These are phyloP conservation scores for Nestor notabilis DNA, from an alignment of 2,113 vertebrate species.

Conservation along the genomic window DNA sequence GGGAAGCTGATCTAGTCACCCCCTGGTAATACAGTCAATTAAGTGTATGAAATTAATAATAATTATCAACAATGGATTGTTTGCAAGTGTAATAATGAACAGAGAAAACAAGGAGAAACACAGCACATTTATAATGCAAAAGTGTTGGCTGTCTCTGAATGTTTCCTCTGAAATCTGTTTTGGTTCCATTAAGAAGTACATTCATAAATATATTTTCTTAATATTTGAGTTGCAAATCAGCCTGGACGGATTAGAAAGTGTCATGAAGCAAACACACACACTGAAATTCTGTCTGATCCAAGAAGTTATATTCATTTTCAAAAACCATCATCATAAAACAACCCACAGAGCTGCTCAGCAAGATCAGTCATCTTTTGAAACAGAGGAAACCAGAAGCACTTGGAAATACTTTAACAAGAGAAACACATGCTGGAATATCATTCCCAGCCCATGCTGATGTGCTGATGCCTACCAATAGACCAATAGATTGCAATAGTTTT, in stretches of 20 bases:
- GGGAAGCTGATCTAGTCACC: conserved; percentile 9
- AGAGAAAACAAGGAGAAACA: conserved; percentile 3
- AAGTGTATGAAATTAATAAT: conserved; percentile 65
- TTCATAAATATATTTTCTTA: neutral
- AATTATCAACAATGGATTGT: conserved; percentile 54
- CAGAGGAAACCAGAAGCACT: neutral
- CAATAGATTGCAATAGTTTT: neutral
- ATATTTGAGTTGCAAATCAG: conserved; percentile 29
- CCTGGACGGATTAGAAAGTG: neutral
- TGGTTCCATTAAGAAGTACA: neutral
- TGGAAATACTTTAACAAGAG: neutral
- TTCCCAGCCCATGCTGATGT: neutral
- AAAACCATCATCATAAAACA: neutral
- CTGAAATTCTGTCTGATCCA: neutral
- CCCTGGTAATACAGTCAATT: conserved; percentile 54
- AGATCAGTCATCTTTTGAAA: neutral
- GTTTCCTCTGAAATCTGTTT: conserved; percentile 34
- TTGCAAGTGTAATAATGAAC: neutral
- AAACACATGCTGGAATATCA: neutral
- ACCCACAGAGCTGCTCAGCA: neutral
- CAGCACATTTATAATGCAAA: neutral
- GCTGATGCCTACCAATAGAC: neutral
- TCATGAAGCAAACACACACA: neutral
- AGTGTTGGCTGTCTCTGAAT: neutral
- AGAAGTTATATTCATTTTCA: neutral